Evolutionary conservation across 2,888 invertebrate genomes (phyloP).

Genomic region (Tetragnatha montana): DNA sequence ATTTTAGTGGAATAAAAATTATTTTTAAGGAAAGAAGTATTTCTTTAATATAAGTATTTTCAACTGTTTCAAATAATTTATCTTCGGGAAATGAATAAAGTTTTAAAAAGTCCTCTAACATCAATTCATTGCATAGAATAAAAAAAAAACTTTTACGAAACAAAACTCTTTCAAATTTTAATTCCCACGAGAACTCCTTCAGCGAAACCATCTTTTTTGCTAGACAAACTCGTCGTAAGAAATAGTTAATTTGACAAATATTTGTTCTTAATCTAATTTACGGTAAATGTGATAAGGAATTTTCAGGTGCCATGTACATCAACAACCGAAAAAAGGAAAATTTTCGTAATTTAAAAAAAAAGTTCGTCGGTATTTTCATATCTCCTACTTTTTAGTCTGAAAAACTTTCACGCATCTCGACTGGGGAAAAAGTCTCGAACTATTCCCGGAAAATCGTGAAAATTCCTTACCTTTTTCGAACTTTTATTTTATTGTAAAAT

Average conservation of each 20-base stretch:
- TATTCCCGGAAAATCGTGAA: slow-evolving; percentile 45
- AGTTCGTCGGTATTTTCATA: background rate
- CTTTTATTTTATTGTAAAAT: slow-evolving; percentile 45
- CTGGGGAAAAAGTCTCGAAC: slow-evolving; percentile 20
- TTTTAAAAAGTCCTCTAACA: background rate
- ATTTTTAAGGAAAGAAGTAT: too few species aligned
- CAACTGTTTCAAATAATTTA: background rate
- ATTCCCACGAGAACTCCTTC: background rate
- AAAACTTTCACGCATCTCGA: slow-evolving; percentile 20
- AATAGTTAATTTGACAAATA: slow-evolving; percentile 11
- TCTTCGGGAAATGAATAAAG: background rate
- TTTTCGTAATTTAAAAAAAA: background rate
- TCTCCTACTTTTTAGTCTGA: slow-evolving; percentile 1
- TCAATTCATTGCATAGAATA: background rate
- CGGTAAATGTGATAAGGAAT: slow-evolving; percentile 9
- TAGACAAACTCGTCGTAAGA: background rate
- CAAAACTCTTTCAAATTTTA: background rate
- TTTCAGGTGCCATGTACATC: background rate
- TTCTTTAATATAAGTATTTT: background rate
- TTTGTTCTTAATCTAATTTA: slow-evolving; percentile 7
- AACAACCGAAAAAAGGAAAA: background rate
- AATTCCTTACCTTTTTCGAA: slow-evolving; percentile 36
- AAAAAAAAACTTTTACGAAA: background rate
- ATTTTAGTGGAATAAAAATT: too few species aligned
- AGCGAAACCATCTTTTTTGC: background rate